phyloP scores from a whole-genome alignment of 1,140 invertebrate genomes.

The Ceratina japonica region DNA sequence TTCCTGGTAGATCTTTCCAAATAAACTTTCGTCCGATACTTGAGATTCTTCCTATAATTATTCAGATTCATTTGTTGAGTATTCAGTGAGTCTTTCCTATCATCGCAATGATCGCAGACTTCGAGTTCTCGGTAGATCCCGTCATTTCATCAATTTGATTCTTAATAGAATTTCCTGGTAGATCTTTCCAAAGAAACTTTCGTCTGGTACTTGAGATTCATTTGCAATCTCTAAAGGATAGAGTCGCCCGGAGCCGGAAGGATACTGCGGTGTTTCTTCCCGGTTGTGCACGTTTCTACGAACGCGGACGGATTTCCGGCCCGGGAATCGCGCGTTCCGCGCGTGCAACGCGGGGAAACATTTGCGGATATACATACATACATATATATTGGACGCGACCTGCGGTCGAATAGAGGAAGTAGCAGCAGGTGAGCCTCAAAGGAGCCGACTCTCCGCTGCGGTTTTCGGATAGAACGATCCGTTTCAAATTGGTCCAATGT shows the following conservation, averaged over 20 bases:
- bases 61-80: no score
- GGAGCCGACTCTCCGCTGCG: slow-evolving; percentile 8
- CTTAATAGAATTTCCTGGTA: no score
- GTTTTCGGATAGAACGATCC: slow-evolving; percentile 7
- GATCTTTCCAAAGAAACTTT: no score
- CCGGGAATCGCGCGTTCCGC: not conserved
- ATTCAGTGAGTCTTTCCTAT: no score
- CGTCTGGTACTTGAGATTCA: not conserved
- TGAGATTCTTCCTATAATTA: no score
- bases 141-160: no score
- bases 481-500: not conserved
- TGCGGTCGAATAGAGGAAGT: slow-evolving; percentile 32
- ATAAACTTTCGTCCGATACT: not conserved
- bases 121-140: no score
- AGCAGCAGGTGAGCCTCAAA: slow-evolving; percentile 21
- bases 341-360: not conserved
- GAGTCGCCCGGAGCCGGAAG: slow-evolving; percentile 49
- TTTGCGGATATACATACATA: not conserved
- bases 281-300: slow-evolving; percentile 14
- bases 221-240: not conserved
- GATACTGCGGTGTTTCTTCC: slow-evolving; percentile 59
- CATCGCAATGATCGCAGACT: no score
- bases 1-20: no score
- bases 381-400: not conserved
- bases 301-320: slow-evolving; percentile 42